A percentile compares a stretch with the other conserved stretches of the same genome.
These are phyloP conservation scores for Barnardius zonarius DNA, from an alignment of 2,113 vertebrate species.

Conservation along the genomic window DNA sequence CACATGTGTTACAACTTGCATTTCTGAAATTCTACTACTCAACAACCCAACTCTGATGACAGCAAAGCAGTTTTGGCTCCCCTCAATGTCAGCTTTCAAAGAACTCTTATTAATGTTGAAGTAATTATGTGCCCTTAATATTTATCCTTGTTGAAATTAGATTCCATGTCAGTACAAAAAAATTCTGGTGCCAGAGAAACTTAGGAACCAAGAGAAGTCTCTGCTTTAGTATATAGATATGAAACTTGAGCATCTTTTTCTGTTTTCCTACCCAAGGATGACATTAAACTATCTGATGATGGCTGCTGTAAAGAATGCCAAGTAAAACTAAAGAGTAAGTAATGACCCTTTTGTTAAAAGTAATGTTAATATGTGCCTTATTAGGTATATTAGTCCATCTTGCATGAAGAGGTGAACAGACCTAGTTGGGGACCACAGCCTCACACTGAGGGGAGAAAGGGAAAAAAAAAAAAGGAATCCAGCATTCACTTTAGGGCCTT, in stretches of 20 bases:
- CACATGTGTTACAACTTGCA: not conserved
- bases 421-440: not conserved
- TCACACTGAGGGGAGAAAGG: not conserved
- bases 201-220: not conserved
- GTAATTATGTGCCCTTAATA: not conserved
- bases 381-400: not conserved
- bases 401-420: not conserved
- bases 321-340: not conserved
- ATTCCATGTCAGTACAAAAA: not conserved
- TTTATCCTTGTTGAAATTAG: not conserved
- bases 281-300: not conserved
- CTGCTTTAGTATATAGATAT: not conserved
- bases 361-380: not conserved
- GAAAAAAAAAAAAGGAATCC: not conserved
- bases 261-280: slow-evolving; percentile 41
- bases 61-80: not conserved
- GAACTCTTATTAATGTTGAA: not conserved
- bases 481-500: not conserved
- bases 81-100: not conserved
- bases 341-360: not conserved
- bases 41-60: not conserved
- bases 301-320: slow-evolving; percentile 66
- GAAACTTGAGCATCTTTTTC: not conserved
- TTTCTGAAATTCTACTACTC: not conserved
- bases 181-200: not conserved